Evolutionary conservation across 30 jellyfish, hydroid and myxozoan genomes (phyloP).

Genomic region (Sanderia malayensis): DNA sequence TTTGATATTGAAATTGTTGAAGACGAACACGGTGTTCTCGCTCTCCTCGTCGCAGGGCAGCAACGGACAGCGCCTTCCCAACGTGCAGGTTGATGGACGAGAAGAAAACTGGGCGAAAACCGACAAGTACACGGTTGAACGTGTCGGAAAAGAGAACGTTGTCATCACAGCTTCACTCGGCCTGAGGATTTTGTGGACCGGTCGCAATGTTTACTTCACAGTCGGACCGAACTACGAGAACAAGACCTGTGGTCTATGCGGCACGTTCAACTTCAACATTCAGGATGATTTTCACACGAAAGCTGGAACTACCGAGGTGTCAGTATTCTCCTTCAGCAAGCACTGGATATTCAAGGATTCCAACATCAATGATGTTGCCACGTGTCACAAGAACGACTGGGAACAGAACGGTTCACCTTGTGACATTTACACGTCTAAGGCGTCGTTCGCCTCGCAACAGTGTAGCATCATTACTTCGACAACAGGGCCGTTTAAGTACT

Average conservation of each 20-base stretch:
- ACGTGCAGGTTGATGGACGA: slow-evolving; percentile 71
- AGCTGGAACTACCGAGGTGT: slow-evolving; percentile 77
- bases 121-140: slow-evolving; percentile 60
- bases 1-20: slow-evolving; percentile 69
- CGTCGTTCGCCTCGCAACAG: slow-evolving; percentile 58
- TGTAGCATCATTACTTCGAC: slow-evolving; percentile 58
- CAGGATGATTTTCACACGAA: slow-evolving; percentile 97
- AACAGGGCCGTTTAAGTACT: slow-evolving; percentile 84
- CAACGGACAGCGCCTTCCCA: slow-evolving; percentile 56
- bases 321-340: slow-evolving; percentile 69
- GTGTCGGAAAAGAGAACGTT: slow-evolving; percentile 79
- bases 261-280: slow-evolving; percentile 83
- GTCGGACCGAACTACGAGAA: slow-evolving; percentile 80
- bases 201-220: slow-evolving; percentile 76
- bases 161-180: slow-evolving; percentile 48
- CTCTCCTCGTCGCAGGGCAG: slow-evolving; percentile 33
- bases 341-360: slow-evolving; percentile 83
- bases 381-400: slow-evolving; percentile 72
- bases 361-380: slow-evolving; percentile 58
- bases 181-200: slow-evolving; percentile 84
- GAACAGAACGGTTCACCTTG: slow-evolving; percentile 67
- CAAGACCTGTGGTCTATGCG: slow-evolving; percentile 98
- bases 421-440: slow-evolving; percentile 49
- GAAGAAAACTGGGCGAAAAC: slow-evolving; percentile 56
- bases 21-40: slow-evolving; percentile 45